A percentile compares a stretch with the other conserved stretches of the same genome.
Evolutionary conservation across 2,888 invertebrate species (phyloP).

Genomic region (Pseudococcus jackbeardsleyi): DNA sequence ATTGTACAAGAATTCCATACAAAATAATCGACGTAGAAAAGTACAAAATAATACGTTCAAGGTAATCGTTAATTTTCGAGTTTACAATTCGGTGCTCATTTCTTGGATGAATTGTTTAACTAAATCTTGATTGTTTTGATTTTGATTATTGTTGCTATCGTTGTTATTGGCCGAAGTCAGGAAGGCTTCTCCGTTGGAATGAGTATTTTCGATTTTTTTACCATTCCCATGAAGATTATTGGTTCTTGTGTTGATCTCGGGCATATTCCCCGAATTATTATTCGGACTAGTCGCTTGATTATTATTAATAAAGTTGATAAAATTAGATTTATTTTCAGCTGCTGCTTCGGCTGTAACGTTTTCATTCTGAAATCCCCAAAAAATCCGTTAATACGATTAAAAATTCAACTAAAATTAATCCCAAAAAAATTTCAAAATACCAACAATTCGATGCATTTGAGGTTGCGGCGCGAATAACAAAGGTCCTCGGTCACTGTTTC

Average conservation of each 20-base stretch:
- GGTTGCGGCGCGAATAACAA: conserved; percentile 57
- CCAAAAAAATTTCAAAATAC: conserved; percentile 4
- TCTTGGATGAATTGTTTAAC: conserved; percentile 60
- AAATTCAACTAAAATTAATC: background rate
- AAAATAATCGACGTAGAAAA: conserved; percentile 42
- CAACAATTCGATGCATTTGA: conserved; percentile 51
- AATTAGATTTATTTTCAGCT: conserved; percentile 56
- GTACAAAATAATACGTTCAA: background rate
- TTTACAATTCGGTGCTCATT: conserved; percentile 61
- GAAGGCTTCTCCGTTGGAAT: background rate
- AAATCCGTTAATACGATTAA: conserved; percentile 18
- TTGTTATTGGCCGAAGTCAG: background rate
- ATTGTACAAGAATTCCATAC: background rate
- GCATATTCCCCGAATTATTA: background rate
- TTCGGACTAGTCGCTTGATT: conserved; percentile 28
- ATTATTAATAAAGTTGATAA: conserved; percentile 54
- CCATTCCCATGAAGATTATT: background rate
- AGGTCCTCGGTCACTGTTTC: conserved; percentile 35
- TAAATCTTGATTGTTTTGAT: conserved; percentile 6
- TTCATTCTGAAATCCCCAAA: conserved; percentile 39
- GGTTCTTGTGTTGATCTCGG: background rate
- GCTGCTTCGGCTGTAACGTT: conserved; percentile 57
- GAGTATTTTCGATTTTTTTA: background rate
- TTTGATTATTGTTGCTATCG: conserved; percentile 46
- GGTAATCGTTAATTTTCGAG: background rate